Base-by-base conservation (phyloP, 1,140 invertebrate genomes). In the Heliconius himera region DNA sequence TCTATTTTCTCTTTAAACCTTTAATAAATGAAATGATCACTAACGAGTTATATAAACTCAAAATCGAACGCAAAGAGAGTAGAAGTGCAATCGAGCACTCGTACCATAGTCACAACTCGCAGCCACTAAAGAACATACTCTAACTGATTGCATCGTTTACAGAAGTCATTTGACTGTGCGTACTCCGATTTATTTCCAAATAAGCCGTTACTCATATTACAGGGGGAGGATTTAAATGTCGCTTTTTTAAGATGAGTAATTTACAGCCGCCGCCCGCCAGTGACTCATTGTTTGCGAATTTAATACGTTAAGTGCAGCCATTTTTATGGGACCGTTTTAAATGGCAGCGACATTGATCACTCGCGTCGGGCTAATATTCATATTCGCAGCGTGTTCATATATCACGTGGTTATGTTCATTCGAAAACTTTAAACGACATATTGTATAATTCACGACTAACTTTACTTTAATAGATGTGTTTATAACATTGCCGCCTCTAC, bases 281-380 rank as follows among this genome's bases (percentile, higher is more conserved):
- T 91, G 84, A 90, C 77, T 90, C 89, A 91, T 89, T 90, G 87
- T 84, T 84, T 84, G 85, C 83, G 84, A 90, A 90, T 90, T 91
- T 91, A 92, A 92, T 92, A 91, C 87, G 84, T 88, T 92, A 87
- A 93, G 89, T 93, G 89, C 88, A 89, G 51, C 79, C 86, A 89
- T 89, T 91, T 89, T 85, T 84, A 87, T 80, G 78, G 74, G 46
- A 77, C 66, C 81, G 80, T 88, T 89, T 88, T 85, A 84, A 87
- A 88, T 88, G 84, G 81, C 81, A 76, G 60, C 75, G 79, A 85
- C 83, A 86, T 87, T 88, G 84, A 87, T 89, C 79, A 78, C 74
- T 16, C 56, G 79, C 74, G 86, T 85, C 82, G 82, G 73, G 80
- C 81, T 77, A 82, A 82, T 87, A 84, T 29, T 66, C 60, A 87